Conservation (phyloP, 1,140 invertebrate genomes). For the Drosophila erecta region DNA sequence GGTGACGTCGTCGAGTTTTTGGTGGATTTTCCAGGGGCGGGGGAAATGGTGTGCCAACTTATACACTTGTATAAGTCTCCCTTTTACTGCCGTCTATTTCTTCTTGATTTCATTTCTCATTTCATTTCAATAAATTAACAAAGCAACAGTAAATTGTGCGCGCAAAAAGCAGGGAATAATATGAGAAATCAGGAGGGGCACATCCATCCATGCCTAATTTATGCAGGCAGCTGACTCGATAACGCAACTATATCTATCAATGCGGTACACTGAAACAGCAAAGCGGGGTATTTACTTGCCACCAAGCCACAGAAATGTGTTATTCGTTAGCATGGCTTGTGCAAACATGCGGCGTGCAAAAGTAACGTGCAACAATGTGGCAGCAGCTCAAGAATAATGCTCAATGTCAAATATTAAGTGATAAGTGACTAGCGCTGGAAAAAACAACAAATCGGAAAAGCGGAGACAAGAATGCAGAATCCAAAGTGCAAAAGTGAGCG, state of each 20-base stretch:
- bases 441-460: constrained; percentile 36
- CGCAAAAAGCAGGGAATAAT: constrained; percentile 41
- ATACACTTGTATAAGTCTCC: not conserved
- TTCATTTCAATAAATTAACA: constrained; percentile 82
- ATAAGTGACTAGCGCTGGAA: constrained; percentile 47
- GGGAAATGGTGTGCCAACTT: constrained; percentile 2
- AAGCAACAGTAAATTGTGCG: constrained; percentile 66
- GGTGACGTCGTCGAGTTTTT: constrained; percentile 36
- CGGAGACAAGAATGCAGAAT: constrained; percentile 55
- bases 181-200: constrained; percentile 50
- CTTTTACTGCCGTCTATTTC: constrained; percentile 42
- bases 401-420: constrained; percentile 59
- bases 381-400: constrained; percentile 12
- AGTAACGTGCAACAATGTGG: constrained; percentile 35
- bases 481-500: constrained; percentile 19
- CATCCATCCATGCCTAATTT: not conserved
- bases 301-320: too few relatives aligned
- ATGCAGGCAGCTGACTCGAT: constrained; percentile 26
- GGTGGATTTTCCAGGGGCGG: not conserved
- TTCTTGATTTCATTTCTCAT: constrained; percentile 74
- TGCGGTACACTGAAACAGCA: not conserved
- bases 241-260: constrained; percentile 21
- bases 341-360: constrained; percentile 40
- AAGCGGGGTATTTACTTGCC: too few relatives aligned
- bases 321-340: not conserved